phyloP scores from a whole-genome alignment of 1,140 invertebrate species.

The Calosoma granatense region DNA sequence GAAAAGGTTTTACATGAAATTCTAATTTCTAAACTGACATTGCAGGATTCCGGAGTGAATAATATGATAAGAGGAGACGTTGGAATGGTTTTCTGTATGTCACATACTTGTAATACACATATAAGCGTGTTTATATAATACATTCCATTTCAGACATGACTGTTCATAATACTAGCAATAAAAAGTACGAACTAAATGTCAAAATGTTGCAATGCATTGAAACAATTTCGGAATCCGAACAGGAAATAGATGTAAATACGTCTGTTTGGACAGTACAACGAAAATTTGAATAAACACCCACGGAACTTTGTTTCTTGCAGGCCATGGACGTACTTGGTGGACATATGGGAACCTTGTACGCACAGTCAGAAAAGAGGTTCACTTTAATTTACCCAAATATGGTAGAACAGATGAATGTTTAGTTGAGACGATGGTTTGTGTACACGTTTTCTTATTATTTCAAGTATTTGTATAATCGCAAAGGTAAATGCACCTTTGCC shows the following conservation, averaged over 20 bases:
- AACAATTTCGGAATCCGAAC: neutral
- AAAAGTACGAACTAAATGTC: neutral
- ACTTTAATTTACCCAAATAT: conserved; percentile 24
- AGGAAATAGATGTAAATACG: neutral
- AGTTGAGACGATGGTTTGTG: neutral
- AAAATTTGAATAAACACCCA: neutral
- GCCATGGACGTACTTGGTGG: conserved; percentile 20
- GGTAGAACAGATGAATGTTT: conserved; percentile 13
- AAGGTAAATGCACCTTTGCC: conserved; percentile 18
- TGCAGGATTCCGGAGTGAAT: neutral
- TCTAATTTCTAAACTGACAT: neutral
- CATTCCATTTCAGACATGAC: neutral
- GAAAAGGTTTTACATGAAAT: no score
- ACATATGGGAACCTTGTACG: conserved; percentile 18
- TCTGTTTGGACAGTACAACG: neutral
- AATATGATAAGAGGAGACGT: neutral
- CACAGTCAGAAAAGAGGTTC: conserved; percentile 17
- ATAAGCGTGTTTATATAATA: no score
- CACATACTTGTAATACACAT: no score
- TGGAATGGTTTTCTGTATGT: neutral
- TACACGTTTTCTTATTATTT: conserved; percentile 13
- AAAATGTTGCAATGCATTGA: neutral
- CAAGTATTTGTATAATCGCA: conserved; percentile 21
- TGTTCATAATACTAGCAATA: neutral
- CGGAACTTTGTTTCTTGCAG: no score